These are phyloP conservation scores for Channa argus DNA, from an alignment of 2,113 vertebrate genomes.

Conservation along the genomic window DNA sequence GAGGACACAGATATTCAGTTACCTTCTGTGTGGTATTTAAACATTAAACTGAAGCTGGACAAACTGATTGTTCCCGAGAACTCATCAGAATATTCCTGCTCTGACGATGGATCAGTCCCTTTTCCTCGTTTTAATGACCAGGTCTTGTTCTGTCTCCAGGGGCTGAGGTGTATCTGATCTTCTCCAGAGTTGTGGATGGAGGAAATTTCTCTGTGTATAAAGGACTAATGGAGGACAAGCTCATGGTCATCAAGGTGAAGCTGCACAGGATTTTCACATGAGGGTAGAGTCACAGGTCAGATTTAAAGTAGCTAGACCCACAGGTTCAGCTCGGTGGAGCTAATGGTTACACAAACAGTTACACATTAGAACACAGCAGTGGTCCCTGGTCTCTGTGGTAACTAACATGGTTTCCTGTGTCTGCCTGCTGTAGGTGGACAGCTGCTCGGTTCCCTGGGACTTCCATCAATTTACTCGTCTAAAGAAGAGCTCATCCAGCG, in stretches of 20 bases:
- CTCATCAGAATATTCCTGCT: too few species aligned
- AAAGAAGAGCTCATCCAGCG: neutral
- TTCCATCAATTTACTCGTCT: constrained; percentile 39
- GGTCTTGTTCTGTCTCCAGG: constrained; percentile 29
- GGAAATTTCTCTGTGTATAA: constrained; percentile 20
- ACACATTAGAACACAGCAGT: neutral
- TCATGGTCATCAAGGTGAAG: constrained; percentile 34
- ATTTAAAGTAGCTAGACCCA: too few species aligned
- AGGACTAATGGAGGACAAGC: neutral
- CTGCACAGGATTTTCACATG: too few species aligned
- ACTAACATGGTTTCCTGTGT: neutral
- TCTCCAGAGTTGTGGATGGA: neutral
- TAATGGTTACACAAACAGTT: too few species aligned
- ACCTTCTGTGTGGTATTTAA: too few species aligned
- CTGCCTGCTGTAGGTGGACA: constrained; percentile 34
- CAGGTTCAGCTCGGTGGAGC: too few species aligned
- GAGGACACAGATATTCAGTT: too few species aligned
- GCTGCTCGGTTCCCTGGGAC: constrained; percentile 34
- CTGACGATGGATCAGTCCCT: too few species aligned
- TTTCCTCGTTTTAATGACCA: too few species aligned
- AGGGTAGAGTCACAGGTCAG: too few species aligned
- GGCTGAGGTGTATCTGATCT: neutral
- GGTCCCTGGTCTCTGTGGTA: neutral
- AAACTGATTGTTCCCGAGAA: too few species aligned
- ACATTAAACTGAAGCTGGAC: too few species aligned